phyloP scores from a whole-genome alignment of 1,140 invertebrate species.

The Branchinecta lynchi region DNA sequence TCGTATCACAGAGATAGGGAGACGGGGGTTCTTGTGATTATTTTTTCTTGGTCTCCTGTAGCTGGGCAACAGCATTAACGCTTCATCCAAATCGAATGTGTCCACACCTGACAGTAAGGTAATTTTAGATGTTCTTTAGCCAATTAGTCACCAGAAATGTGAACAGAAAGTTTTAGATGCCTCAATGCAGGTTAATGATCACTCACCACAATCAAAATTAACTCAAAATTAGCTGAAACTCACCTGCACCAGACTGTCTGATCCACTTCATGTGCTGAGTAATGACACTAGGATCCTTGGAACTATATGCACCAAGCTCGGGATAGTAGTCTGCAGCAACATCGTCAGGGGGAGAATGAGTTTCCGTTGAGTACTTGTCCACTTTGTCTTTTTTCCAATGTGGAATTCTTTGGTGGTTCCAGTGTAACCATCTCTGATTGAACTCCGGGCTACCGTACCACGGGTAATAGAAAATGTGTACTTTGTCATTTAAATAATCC shows the following conservation, averaged over 20 bases:
- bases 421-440: conserved; percentile 34
- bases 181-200: no score
- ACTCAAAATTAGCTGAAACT: not conserved
- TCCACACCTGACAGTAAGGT: no score
- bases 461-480: conserved; percentile 38
- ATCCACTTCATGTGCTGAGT: conserved; percentile 34
- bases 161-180: no score
- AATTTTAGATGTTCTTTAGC: no score
- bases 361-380: conserved; percentile 27
- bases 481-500: conserved; percentile 23
- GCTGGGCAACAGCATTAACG: no score
- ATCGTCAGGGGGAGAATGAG: conserved; percentile 34
- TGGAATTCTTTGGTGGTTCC: conserved; percentile 34
- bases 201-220: no score
- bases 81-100: no score
- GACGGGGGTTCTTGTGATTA: no score
- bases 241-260: conserved; percentile 29
- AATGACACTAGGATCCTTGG: conserved; percentile 30
- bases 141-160: no score
- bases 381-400: conserved; percentile 32
- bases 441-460: conserved; percentile 35
- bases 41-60: no score
- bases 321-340: conserved; percentile 37
- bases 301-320: conserved; percentile 35
- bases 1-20: no score